phyloP scores from a whole-genome alignment of 2,888 invertebrate genomes.

The Drosophila nigricruria region DNA sequence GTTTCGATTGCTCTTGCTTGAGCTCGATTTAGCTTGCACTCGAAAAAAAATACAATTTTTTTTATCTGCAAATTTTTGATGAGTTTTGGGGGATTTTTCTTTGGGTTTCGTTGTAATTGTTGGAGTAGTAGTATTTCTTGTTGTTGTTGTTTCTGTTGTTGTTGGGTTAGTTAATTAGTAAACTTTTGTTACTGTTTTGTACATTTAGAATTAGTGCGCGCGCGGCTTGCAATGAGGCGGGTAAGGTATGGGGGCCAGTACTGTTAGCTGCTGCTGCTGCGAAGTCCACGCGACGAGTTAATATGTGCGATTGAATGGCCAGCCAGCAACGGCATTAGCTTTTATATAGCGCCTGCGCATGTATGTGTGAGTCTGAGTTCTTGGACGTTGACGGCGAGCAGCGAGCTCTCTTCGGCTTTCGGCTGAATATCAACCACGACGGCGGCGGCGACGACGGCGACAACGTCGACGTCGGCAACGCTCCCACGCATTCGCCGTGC shows the following conservation, averaged over 20 bases:
- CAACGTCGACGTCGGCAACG: constrained; percentile 7
- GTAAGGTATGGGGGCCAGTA: constrained; percentile 26
- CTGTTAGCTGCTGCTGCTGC: constrained; percentile 46
- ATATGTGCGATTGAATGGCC: constrained; percentile 72
- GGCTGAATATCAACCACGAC: constrained; percentile 7
- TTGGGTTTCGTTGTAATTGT: constrained; percentile 14
- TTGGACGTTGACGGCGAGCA: constrained; percentile 36
- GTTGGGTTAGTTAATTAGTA: constrained; percentile 51
- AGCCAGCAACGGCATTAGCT: constrained; percentile 39
- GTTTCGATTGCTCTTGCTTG: constrained; percentile 11
- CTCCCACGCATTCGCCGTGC: constrained; percentile 57
- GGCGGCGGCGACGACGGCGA: background rate
- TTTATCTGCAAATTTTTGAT: constrained; percentile 20
- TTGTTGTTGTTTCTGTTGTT: constrained; percentile 14
- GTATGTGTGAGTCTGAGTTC: constrained; percentile 49
- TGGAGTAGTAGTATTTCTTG: constrained; percentile 5
- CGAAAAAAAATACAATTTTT: constrained; percentile 31
- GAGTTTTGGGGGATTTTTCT: constrained; percentile 18
- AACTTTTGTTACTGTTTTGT: constrained; percentile 21
- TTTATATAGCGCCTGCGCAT: constrained; percentile 66
- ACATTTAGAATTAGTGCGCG: constrained; percentile 37
- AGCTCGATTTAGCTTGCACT: constrained; percentile 37
- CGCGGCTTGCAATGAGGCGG: constrained; percentile 23
- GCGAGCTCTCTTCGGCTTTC: constrained; percentile 37
- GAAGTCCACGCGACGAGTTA: constrained; percentile 68